Base-by-base conservation (phyloP, 2,797 vertebrate genomes). In the Gephyroberyx darwinii region DNA sequence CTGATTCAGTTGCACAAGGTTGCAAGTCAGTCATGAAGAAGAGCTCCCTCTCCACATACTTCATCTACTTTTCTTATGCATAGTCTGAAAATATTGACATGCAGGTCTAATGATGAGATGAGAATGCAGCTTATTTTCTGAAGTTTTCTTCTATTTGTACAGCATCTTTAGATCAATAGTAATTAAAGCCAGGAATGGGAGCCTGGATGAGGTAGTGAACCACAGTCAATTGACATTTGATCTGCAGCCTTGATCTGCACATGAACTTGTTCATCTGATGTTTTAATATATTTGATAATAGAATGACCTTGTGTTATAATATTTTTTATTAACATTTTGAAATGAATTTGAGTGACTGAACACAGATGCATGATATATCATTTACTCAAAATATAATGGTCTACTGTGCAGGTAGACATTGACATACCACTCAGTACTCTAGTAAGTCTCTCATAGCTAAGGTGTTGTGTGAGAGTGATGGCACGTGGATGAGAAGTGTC, bases 1-100 rank as follows among this genome's bases (percentile, higher is more conserved):
- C 67, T 50, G 60, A 65, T 51, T 71, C 60, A 78, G 69, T 64
- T 84, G 65, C 61, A 80, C 73, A 39, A 37, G 17, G 16, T 48
- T 74, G 10, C 41, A 68, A 66, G 63, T 80, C 58, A 43, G 20
- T 69, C 48, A 54, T 69, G 54, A 71, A 41, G 47, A 75, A 59
- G 41, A 75, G 43, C 58, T 45, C 19, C 30, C 66, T 80, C 61
- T 54, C 33, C 30, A 2, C 45, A 33, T 43, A 43, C 62, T 30
- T 51, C 10, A 51, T 63, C 66, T 56, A 67, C 75, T 77, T 65
- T 39, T 63, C 41, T 77, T 45, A 43, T 66, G 59, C 31, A 22
- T 8, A 71, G 47, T 39, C 66, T 65, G 52, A 13, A 55, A 17
- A 55, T 35, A 56, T 31, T 35, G 17, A 56, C 31, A 56, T 26